Conservation (phyloP, 2,888 invertebrate genomes). For the Podotricha telesiphe region DNA sequence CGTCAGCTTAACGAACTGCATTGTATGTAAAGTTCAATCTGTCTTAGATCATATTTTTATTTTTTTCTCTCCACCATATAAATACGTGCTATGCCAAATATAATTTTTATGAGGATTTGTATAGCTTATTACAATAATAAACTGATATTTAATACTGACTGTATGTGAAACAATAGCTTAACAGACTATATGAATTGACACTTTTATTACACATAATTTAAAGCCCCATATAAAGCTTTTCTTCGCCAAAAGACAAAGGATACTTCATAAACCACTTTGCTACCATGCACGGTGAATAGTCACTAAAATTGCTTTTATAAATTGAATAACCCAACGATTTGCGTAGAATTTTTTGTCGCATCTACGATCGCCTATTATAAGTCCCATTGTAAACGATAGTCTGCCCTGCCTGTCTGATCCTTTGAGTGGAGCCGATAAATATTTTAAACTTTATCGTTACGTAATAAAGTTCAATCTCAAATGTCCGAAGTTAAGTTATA, state of each 20-base stretch:
- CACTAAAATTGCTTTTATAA: conserved; percentile 37
- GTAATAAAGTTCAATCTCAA: conserved; percentile 47
- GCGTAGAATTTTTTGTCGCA: conserved; percentile 43
- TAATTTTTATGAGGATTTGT: not conserved
- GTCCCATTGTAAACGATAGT: conserved; percentile 78
- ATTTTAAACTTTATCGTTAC: conserved; percentile 62
- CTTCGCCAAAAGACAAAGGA: conserved; percentile 18
- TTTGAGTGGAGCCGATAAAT: conserved; percentile 59
- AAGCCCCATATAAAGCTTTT: conserved; percentile 21
- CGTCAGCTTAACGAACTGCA: conserved; percentile 71
- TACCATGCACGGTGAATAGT: conserved; percentile 23
- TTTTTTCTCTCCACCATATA: conserved; percentile 23
- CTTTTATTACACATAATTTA: conserved; percentile 25
- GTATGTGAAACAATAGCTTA: conserved; percentile 1
- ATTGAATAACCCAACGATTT: conserved; percentile 40
- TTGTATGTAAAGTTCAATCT: conserved; percentile 71
- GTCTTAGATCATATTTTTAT: conserved; percentile 37
- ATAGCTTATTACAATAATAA: conserved; percentile 3
- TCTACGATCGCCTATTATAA: conserved; percentile 72
- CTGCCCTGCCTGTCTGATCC: conserved; percentile 73
- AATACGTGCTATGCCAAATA: conserved; percentile 1
- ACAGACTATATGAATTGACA: conserved; percentile 7
- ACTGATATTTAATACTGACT: not conserved
- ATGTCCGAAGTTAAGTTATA: conserved; percentile 61
- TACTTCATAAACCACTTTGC: conserved; percentile 19